Base-by-base conservation (phyloP, 2,888 invertebrate genomes). In the Folsomia candida region DNA sequence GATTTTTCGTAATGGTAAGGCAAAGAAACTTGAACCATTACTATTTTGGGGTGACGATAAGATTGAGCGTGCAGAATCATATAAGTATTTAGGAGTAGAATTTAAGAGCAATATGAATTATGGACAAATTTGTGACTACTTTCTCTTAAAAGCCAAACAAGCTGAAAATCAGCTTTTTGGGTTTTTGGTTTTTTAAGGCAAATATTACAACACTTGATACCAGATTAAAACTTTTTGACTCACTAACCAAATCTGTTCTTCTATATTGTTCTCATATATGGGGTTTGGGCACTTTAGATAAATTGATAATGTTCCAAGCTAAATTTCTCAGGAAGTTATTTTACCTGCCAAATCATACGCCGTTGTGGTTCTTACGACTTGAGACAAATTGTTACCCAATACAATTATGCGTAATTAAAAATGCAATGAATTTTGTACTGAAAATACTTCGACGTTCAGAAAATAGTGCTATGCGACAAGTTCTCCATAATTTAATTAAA, bases 71-170 rank as follows among this genome's bases (percentile, higher is more conserved):
- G 66, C 47, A 1, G 51, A 28, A 2, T 54, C 11, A 20, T 72
- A 72, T 27, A 61, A 20, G 2, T 69, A 72, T 37, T 62, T 72
- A 22, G 69, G 69, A 0, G 62, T 72, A 0, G 65, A 68, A 0
- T 61, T 71, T 11, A 51, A 71, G 9, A 18, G 9, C 18, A 47
- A 47, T 18, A 47, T 47, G 9, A 47, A 47, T 47, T 11, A 47
- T 47, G 18, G 47, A 11, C 9, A 47, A 11, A 47, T 69, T 61
- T 57, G 69, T 2, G 69, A 58, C 1, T 3, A 26, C n/a, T 59
- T 65, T 47, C 9, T 59, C 4, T 9, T 27, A 18, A 69, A 69
- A 58, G 69, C 68, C 1, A 47, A 54, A 54, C 18, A 4, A 1
- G 68, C 68, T 2, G 37, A 37, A 14, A 14, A 37, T 37, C n/a